Conservation (phyloP, 2,888 invertebrate species). For the Drosophila borborema region DNA sequence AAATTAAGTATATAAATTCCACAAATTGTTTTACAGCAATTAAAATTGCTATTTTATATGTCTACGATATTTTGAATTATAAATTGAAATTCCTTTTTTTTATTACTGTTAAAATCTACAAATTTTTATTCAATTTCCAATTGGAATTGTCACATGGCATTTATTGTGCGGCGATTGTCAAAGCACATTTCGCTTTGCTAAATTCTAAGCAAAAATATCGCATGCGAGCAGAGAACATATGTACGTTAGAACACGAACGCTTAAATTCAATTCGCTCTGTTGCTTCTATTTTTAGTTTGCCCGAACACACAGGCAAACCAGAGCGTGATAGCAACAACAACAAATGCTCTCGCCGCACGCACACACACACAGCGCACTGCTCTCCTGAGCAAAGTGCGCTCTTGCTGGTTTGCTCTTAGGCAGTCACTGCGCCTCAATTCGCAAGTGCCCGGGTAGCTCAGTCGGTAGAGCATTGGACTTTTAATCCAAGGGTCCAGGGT, state of each 20-base stretch:
- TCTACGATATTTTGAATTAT: background rate
- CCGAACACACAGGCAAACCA: constrained; percentile 10
- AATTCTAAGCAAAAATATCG: constrained; percentile 18
- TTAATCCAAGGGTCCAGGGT: constrained; percentile 86
- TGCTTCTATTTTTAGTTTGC: constrained; percentile 34
- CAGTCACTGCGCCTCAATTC: constrained; percentile 24
- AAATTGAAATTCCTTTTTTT: background rate
- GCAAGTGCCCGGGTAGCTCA: constrained; percentile 85
- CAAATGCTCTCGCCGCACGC: constrained; percentile 22
- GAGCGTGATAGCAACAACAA: constrained; percentile 49
- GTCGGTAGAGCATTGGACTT: constrained; percentile 86
- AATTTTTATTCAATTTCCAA: background rate
- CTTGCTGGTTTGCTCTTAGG: constrained; percentile 41
- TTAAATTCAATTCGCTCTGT: constrained; percentile 4
- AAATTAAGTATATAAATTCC: constrained; percentile 7
- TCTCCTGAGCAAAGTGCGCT: constrained; percentile 31
- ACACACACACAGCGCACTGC: background rate
- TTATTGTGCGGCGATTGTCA: constrained; percentile 7
- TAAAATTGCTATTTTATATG: background rate
- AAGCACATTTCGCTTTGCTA: constrained; percentile 3
- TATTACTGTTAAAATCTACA: no score
- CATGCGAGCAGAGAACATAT: constrained; percentile 10
- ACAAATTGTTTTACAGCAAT: constrained; percentile 3
- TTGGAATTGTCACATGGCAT: constrained; percentile 13
- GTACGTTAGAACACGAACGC: constrained; percentile 15